Evolutionary conservation across 2,113 vertebrate species (phyloP), one percentile per base, ranked within the genome.

Genomic region (Periophthalmus modestus): DNA sequence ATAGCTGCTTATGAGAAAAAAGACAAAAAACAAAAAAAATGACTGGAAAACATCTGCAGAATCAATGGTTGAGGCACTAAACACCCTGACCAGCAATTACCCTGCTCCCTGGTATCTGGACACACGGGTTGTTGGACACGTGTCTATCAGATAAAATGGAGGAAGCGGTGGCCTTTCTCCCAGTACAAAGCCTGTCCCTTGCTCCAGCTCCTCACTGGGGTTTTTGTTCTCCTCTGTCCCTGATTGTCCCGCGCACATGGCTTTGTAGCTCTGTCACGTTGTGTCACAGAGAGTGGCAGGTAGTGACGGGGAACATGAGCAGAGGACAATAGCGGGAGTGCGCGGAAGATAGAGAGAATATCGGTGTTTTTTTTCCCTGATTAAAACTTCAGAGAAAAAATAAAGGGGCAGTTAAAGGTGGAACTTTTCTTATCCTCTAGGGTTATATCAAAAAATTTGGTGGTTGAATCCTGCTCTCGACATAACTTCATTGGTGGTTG

Each of bases 11-110:
- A 39, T 9, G 36, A 39, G 36, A 39, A 7, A 39, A 39, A 39
- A 36, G 36, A 39, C 5, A 39, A 9, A 9, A 39, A 39, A 5
- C 5, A 39, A 2, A 39, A 39, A 1, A 39, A 0, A 4, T 1
- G 9, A 4, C 5, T 7, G 9, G 9, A 5, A 39, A 39, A 39
- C 9, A 9, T 5, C 36, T 4, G 5, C 5, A 39, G 36, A 39
- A 9, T 39, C 36, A 39, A 39, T 39, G 36, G 4, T 2, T 4
- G 36, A 39, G 7, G 36, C 36, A 39, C 5, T 7, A 39, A 39
- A 39, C 58, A 33, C 58, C 58, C 58, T 61, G 58, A 61, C 24
- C 23, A 14, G 23, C 57, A 59, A 59, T 59, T 59, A 59, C n/a
- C 5, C 57, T 1, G 57, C 57, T 14, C 23, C 23, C 58, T 33